Evolutionary conservation across 2,113 vertebrate genomes (phyloP).

Genomic region (Varanus salvator): DNA sequence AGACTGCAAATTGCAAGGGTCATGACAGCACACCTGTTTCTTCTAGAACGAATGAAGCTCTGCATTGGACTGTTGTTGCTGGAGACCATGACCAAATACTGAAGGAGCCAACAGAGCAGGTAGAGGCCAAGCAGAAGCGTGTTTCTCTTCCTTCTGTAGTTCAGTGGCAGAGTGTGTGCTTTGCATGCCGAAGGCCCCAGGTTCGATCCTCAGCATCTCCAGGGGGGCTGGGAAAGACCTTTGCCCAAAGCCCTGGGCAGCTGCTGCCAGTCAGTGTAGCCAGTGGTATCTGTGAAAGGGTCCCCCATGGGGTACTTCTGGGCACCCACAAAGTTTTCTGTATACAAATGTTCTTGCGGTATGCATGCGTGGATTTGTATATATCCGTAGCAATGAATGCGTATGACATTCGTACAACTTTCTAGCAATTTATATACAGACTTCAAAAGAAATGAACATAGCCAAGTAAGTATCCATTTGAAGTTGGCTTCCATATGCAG

Average conservation of each 20-base stretch:
- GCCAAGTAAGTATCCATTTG: too few relatives aligned
- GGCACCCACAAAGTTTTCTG: too few relatives aligned
- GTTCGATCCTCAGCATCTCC: not conserved
- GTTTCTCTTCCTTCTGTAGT: not conserved
- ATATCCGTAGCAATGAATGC: too few relatives aligned
- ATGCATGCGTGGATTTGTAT: too few relatives aligned
- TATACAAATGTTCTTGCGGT: too few relatives aligned
- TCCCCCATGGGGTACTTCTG: too few relatives aligned
- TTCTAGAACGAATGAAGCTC: conserved; percentile 31
- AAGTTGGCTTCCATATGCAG: too few relatives aligned
- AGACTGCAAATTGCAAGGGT: conserved; percentile 36
- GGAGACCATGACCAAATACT: not conserved
- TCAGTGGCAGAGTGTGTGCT: not conserved
- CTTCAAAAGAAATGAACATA: too few relatives aligned
- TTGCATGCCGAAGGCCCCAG: not conserved
- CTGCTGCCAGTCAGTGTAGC: not conserved
- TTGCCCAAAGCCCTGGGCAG: not conserved
- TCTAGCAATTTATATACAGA: too few relatives aligned
- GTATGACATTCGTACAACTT: too few relatives aligned
- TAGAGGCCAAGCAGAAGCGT: not conserved
- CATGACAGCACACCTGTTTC: not conserved
- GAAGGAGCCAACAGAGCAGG: conserved; percentile 44
- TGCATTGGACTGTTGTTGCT: conserved; percentile 45
- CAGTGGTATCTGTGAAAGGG: too few relatives aligned
- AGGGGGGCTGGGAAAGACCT: not conserved